Evolutionary conservation across 2,113 vertebrate genomes (phyloP).

Genomic region (Dromiciops gliroides): DNA sequence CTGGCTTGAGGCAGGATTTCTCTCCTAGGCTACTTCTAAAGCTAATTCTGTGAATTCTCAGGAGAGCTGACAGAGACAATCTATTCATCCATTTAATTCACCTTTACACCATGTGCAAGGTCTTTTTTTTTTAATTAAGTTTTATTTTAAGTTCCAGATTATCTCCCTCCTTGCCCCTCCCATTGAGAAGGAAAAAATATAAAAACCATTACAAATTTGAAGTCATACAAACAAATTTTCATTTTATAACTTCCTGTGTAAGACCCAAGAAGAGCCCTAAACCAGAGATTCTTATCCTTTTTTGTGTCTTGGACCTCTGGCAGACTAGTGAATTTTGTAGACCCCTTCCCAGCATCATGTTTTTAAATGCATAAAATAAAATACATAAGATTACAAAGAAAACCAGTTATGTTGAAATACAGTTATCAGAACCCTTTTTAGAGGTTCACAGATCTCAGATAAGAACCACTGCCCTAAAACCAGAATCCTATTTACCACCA

Average conservation of each 20-base stretch:
- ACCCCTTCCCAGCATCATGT: background rate
- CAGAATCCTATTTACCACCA: background rate
- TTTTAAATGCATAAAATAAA: background rate
- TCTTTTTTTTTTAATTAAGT: too few species aligned
- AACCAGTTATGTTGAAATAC: background rate
- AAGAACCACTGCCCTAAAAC: conserved; percentile 4
- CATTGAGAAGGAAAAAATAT: background rate
- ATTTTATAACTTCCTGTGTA: background rate
- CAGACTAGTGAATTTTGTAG: background rate
- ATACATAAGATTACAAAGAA: background rate
- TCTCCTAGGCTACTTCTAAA: conserved; percentile 1
- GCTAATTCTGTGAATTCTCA: background rate
- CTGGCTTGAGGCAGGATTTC: conserved; percentile 7
- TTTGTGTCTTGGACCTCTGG: too few species aligned
- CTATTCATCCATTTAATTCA: background rate
- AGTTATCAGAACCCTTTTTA: background rate
- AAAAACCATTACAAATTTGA: background rate
- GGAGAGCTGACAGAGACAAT: background rate
- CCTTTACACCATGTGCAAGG: conserved; percentile 22
- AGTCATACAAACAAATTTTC: background rate
- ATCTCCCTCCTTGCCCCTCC: background rate
- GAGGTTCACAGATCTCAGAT: background rate
- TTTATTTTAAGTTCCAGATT: background rate
- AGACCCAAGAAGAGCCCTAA: background rate
- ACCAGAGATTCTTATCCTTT: background rate